Evolutionary conservation across 2,888 invertebrate genomes (phyloP).

Genomic region (Archips xylosteana): DNA sequence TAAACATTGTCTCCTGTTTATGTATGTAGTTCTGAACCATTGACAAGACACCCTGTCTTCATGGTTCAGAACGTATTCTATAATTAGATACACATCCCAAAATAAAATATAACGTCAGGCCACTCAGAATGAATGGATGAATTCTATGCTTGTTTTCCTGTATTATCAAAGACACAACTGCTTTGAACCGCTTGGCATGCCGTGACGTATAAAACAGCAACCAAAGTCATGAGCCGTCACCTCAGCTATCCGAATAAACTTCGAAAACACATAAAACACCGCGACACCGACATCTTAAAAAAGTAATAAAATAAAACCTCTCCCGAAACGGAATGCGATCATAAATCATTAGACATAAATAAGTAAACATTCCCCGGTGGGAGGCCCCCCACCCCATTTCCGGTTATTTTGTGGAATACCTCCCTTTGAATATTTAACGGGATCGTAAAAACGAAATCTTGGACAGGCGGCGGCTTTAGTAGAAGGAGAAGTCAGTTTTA

Average conservation of each 20-base stretch:
- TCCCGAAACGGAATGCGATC: constrained; percentile 29
- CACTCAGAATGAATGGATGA: too few species aligned
- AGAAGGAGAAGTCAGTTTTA: not conserved
- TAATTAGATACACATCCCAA: too few species aligned
- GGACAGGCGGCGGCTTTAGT: constrained; percentile 13
- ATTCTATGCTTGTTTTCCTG: too few species aligned
- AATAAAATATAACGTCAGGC: too few species aligned
- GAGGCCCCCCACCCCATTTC: constrained; percentile 6
- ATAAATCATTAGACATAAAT: constrained; percentile 39
- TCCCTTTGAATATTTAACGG: constrained; percentile 38
- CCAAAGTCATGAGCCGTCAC: not conserved
- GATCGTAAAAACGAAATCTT: constrained; percentile 37
- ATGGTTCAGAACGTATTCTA: too few species aligned
- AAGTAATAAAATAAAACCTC: constrained; percentile 35
- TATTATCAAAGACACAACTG: too few species aligned
- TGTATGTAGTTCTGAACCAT: too few species aligned
- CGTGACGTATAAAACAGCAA: not conserved
- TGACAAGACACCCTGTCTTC: too few species aligned
- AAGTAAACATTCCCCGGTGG: constrained; percentile 26
- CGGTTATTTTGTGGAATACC: constrained; percentile 33
- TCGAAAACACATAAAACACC: constrained; percentile 11
- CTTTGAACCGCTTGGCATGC: not conserved
- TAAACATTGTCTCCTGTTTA: too few species aligned
- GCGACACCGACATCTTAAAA: constrained; percentile 28
- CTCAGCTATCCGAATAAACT: constrained; percentile 9